Percentiles rank a stretch among this genome's conserved stretches.
phyloP scores from a whole-genome alignment of 1,140 invertebrate species.

The Venturia canescens region DNA sequence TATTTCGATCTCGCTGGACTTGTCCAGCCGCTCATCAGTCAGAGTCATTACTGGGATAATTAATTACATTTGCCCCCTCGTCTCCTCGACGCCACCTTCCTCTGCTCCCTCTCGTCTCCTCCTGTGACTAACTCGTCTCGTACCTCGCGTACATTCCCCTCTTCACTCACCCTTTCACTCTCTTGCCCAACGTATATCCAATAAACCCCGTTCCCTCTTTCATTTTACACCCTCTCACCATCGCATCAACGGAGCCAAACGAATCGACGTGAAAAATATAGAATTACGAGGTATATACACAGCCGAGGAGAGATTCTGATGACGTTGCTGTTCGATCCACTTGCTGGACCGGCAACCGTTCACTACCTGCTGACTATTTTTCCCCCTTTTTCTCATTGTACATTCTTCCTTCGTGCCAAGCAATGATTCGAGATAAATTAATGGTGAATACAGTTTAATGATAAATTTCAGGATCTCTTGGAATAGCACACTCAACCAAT shows the following conservation, averaged over 20 bases:
- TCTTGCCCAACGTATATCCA: constrained; percentile 27
- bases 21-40: constrained; percentile 78
- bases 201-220: constrained; percentile 15
- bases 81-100: constrained; percentile 64
- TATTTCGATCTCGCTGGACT: constrained; percentile 76
- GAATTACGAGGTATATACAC: constrained; percentile 55
- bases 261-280: constrained; percentile 73
- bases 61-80: constrained; percentile 77
- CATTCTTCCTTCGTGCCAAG: background rate
- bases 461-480: background rate
- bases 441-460: background rate
- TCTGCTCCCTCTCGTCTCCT: constrained; percentile 54
- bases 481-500: background rate
- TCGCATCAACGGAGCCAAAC: constrained; percentile 62
- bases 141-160: constrained; percentile 19
- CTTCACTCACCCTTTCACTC: constrained; percentile 17
- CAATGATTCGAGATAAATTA: background rate
- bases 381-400: background rate
- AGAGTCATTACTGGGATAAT: constrained; percentile 79
- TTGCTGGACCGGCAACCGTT: background rate
- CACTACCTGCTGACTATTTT: background rate
- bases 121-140: constrained; percentile 43
- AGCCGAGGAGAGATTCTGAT: constrained; percentile 1
- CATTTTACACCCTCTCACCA: constrained; percentile 2
- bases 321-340: constrained; percentile 23